Base-by-base conservation (phyloP, 2,113 vertebrate genomes). In the Chlorodrepanis virens region DNA sequence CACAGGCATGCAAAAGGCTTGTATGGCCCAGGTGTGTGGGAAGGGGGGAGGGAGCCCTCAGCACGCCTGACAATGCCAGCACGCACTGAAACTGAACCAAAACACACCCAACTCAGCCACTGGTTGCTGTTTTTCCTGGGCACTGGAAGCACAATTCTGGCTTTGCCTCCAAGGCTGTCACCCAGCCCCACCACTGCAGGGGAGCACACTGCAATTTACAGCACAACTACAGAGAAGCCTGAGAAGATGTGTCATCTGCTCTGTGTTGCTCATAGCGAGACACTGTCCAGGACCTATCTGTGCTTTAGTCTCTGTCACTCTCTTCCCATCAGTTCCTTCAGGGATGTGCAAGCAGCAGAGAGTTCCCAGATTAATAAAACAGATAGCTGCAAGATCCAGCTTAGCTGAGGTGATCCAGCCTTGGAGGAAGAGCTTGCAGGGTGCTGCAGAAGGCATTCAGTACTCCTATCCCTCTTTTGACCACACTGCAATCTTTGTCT, bases 21-120 rank as follows among this genome's bases (percentile, higher is more conserved):
- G 21, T 2, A 2, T 0, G 2, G 14, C 31, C 2, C 6, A 1
- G 4, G 12, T 25, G 33, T 1, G 1, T 31, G 63, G 29, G 39
- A 78, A 44, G 1, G 0, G 33, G 6, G 14, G 20, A 42, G 12
- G 45, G 61, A 83, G 16, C 44, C 53, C 47, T 53, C 39, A 59
- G 25, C 47, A n/a, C 0, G 0, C 37, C 37, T 40, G 24, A 12
- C 28, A 45, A 14, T 7, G 7, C 29, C 8, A 78, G 20, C 7
- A 15, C 0, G 0, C 20, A 11, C 3, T 16, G n/a, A 65, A 87
- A 39, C 11, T 5, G 50, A 70, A n/a, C 33, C 8, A 47, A 69
- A 82, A 14, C 40, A 37, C 15, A 45, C 20, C 4, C 1, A 0
- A 6, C 7, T 7, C 3, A 3, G 7, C 8, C 21, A 5, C 53